Percentiles rank a stretch among this genome's conserved stretches.
phyloP scores from a whole-genome alignment of 2,888 invertebrate genomes.

The Eulithis testata region DNA sequence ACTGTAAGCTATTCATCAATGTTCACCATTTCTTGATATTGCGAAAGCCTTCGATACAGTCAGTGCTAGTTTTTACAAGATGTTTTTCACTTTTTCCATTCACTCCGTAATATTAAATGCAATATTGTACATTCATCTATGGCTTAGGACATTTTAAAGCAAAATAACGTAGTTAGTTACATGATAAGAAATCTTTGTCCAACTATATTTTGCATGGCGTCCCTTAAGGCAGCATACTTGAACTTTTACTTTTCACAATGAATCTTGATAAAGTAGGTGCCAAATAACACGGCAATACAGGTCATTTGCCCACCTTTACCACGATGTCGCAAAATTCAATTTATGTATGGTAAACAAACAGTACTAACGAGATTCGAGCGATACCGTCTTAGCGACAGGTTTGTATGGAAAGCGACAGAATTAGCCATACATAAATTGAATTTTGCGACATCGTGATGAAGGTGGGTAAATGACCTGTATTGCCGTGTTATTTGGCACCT shows the following conservation, averaged over 20 bases:
- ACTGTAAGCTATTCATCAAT: conserved; percentile 4
- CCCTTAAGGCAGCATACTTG: conserved; percentile 4
- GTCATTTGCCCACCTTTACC: no score
- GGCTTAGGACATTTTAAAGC: neutral
- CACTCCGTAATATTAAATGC: neutral
- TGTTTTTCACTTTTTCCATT: neutral
- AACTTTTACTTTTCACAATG: conserved; percentile 2
- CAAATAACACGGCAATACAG: no score
- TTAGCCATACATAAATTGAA: no score
- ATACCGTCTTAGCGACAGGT: no score
- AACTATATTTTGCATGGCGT: neutral
- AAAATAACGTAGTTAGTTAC: no score
- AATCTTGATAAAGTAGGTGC: neutral
- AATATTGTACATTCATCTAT: neutral
- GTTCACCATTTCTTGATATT: neutral
- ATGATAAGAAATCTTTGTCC: neutral
- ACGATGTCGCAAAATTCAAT: no score
- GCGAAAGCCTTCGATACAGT: conserved; percentile 1
- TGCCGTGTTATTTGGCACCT: no score
- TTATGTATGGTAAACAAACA: no score
- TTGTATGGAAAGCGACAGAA: no score
- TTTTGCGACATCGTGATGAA: no score
- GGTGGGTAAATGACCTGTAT: no score
- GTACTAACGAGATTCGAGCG: no score
- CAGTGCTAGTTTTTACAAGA: neutral